Base-by-base conservation (phyloP, 2,797 vertebrate species). In the Microctenopoma steveboyesi region DNA sequence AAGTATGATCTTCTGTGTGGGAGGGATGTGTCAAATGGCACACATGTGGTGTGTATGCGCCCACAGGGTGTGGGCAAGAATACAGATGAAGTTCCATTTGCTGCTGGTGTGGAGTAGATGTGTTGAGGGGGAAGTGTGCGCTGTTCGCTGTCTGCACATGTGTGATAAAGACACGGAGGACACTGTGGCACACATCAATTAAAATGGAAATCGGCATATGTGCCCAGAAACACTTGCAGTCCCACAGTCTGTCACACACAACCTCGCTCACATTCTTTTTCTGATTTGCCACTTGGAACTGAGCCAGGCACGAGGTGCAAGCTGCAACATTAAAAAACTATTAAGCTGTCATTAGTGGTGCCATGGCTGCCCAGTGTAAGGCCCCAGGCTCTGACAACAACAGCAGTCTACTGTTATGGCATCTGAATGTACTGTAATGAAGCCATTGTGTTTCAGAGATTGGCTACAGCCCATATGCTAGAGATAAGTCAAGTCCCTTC, bases 311-410 rank as follows among this genome's bases (percentile, higher is more conserved):
- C 43, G 33, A 83, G 80, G 81, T 74, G 75, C 83, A 69, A 75
- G 74, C 76, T 66, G 69, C 65, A 83, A 86, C 82, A 89, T 90
- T 91, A 89, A 88, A 89, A 91, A 87, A 74, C 84, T 77, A 90
- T 92, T 85, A 89, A 81, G 79, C 52, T 78, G 79, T 90, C 89
- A 86, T 91, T 88, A 90, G 79, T 59, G 69, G 79, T 67, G 37
- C 76, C 55, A 39, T 43, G 65, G 75, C 80, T 76, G 82, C 81
- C 84, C 71, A 71, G 67, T 76, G 64, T 50, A 74, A 70, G 69
- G 77, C 91, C 79, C 46, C 30, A 0, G 68, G 87, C 74, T 74
- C 45, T 56, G 59, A 82, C 74, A 79, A 65, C 76, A 82, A 57
- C 82, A 64, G 50, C 68, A 69, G 62, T 78, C 58, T 53, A 75